Evolutionary conservation across 2,797 vertebrate species (phyloP).

Genomic region (Eutrigla gurnardus): DNA sequence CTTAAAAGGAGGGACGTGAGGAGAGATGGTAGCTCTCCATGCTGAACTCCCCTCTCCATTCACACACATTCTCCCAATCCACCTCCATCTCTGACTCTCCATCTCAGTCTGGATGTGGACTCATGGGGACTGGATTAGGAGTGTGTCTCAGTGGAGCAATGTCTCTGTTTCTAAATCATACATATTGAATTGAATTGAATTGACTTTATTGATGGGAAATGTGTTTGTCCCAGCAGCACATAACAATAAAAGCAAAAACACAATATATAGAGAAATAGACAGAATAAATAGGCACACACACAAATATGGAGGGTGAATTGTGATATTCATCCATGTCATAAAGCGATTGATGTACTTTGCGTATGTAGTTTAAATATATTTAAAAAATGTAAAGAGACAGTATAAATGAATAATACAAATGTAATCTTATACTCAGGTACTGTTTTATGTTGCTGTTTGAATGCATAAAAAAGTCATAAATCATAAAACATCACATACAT

Average conservation of each 20-base stretch:
- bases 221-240: too few species aligned
- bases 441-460: background rate
- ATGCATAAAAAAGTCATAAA: background rate
- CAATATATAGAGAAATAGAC: too few species aligned
- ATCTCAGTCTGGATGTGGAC: constrained; percentile 40
- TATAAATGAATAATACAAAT: background rate
- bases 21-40: constrained; percentile 52
- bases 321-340: background rate
- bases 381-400: background rate
- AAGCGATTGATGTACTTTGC: background rate
- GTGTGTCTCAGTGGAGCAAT: background rate
- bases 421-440: background rate
- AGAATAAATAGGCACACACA: too few species aligned
- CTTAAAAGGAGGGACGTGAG: constrained; percentile 82
- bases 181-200: too few species aligned
- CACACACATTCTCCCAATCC: constrained; percentile 41
- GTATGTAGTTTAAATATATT: constrained; percentile 1
- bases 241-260: too few species aligned
- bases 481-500: too few species aligned
- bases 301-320: background rate
- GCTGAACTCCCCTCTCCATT: constrained; percentile 39
- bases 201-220: too few species aligned
- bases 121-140: constrained; percentile 43
- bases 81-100: constrained; percentile 30
- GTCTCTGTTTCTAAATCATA: constrained; percentile 1